Evolutionary conservation across 2,113 vertebrate species (phyloP), one percentile per base, ranked within the genome.

Genomic region (Perca flavescens): DNA sequence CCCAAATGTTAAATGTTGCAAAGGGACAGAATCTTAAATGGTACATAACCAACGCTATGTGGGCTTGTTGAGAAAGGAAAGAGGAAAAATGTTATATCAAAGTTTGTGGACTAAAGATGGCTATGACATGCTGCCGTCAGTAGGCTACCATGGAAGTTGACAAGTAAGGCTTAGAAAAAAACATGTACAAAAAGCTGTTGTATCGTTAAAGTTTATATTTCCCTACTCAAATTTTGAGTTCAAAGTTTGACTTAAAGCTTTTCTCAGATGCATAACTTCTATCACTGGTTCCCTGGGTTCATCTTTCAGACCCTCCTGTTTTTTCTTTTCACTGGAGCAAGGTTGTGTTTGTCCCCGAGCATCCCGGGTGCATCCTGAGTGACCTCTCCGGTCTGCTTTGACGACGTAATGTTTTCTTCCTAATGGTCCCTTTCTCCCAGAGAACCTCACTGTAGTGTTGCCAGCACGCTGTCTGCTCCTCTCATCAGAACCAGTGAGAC

Each of bases 391-490:
- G 22, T 90, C 86, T 85, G 86, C 74, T 86, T 77, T 85, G 76
- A 84, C 70, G 53, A 90, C 82, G 47, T 90, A 85, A 87, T 88
- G 86, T 90, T 93, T 91, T 86, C 83, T 77, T 72, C 67, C 73
- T 60, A 70, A 74, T 17, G 22, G 79, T 83, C 74, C 74, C 77
- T 78, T 85, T 80, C 84, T 85, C 70, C 86, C 74, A 83, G 80
- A 89, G 80, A 63, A 62, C 66, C 77, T 81, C 52, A 68, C 57
- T 67, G 79, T 81, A 70, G 68, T 58, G 22, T 72, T 91, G 93
- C 92, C 93, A 93, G 79, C 63, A 0, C 88, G 73, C 82, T 83
- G 87, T 92, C 92, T 93, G 93, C 76, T 93, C 85, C 88, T 79
- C 92, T 93, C 92, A 93, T 94, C 92, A 93, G 77, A 91, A 84